Percentiles rank a stretch among this genome's conserved stretches.
phyloP scores from a whole-genome alignment of 2,113 vertebrate species.

The Chloroceryle aenea region DNA sequence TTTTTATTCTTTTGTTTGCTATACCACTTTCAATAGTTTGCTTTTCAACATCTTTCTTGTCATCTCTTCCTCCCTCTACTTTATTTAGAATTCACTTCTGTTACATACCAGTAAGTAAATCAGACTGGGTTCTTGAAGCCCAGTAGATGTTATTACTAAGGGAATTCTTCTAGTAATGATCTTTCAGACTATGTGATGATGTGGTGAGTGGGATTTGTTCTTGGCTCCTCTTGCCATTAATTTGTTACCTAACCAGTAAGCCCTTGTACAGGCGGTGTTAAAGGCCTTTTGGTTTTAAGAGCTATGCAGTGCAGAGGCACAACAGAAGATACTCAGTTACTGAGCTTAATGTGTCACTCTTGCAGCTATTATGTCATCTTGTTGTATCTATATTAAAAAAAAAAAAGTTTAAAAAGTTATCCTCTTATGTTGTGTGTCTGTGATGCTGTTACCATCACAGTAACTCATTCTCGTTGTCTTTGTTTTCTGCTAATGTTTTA shows the following conservation, averaged over 20 bases:
- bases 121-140: not conserved
- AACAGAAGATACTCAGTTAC: not conserved
- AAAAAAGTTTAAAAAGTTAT: not conserved
- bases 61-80: not conserved
- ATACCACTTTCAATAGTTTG: not conserved
- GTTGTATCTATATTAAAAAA: not conserved
- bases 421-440: not conserved
- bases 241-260: not conserved
- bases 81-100: not conserved
- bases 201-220: not conserved
- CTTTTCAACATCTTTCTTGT: not conserved
- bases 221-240: not conserved
- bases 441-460: not conserved
- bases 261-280: not conserved
- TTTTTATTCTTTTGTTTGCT: constrained; percentile 3
- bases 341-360: not conserved
- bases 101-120: not conserved
- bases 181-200: not conserved
- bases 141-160: not conserved
- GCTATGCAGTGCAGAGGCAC: not conserved
- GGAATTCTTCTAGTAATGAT: not conserved
- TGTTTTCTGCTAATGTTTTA: not conserved
- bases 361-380: not conserved
- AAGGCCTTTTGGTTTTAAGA: not conserved
- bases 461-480: not conserved